These are phyloP conservation scores for Tortrix viridana DNA, from an alignment of 2,888 invertebrate genomes.

Conservation along the genomic window DNA sequence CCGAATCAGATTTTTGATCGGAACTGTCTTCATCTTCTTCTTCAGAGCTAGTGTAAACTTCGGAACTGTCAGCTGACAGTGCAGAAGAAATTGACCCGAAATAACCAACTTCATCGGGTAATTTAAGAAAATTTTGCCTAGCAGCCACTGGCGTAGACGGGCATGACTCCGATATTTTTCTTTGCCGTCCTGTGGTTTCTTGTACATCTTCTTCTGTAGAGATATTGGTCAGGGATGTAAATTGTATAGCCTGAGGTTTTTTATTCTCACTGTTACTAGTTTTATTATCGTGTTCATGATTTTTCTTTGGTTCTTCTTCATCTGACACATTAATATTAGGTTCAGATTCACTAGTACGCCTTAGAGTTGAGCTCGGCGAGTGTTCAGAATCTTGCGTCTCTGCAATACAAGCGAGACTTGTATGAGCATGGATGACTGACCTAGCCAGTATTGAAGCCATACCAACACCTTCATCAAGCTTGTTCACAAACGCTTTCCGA, in stretches of 20 bases:
- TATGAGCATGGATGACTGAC: slow-evolving; percentile 85
- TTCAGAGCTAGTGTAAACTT: slow-evolving; percentile 72
- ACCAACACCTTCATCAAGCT: slow-evolving; percentile 80
- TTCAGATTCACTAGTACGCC: slow-evolving; percentile 74
- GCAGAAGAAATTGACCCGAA: slow-evolving; percentile 75
- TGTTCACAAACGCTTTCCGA: slow-evolving; percentile 61
- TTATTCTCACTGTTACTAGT: slow-evolving; percentile 43
- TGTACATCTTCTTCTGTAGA: slow-evolving; percentile 51
- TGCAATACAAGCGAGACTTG: slow-evolving; percentile 83
- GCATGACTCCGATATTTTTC: slow-evolving; percentile 75
- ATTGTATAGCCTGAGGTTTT: slow-evolving; percentile 65
- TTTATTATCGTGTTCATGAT: slow-evolving; percentile 41
- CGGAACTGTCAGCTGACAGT: slow-evolving; percentile 75
- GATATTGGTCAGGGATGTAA: slow-evolving; percentile 69
- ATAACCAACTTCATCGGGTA: slow-evolving; percentile 67
- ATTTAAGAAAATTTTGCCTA: slow-evolving; percentile 68
- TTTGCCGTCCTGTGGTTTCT: slow-evolving; percentile 45
- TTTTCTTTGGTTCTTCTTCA: slow-evolving; percentile 52
- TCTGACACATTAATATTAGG: slow-evolving; percentile 61
- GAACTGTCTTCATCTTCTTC: slow-evolving; percentile 74
- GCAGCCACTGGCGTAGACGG: slow-evolving; percentile 70
- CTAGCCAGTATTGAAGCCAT: slow-evolving; percentile 88
- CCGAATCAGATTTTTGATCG: slow-evolving; percentile 76
- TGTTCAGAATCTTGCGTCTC: slow-evolving; percentile 81
- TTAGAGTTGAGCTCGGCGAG: slow-evolving; percentile 69